Conservation (phyloP, 2,888 invertebrate genomes). For the Loripinus fragilis region DNA sequence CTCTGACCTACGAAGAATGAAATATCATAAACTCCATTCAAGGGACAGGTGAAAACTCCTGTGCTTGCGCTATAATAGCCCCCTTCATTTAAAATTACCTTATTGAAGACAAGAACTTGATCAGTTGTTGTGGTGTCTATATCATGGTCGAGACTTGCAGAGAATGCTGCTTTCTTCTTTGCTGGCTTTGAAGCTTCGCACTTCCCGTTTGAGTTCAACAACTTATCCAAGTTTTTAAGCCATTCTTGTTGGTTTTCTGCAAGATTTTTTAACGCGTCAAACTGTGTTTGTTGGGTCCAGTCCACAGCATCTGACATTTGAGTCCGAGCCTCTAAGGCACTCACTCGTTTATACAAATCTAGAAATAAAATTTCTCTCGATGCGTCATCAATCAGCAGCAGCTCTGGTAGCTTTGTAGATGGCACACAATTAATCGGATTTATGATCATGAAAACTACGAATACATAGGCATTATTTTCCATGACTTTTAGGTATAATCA, state of each 20-base stretch:
- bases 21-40: constrained; percentile 15
- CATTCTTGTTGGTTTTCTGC: constrained; percentile 10
- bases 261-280: background rate
- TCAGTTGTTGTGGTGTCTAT: background rate
- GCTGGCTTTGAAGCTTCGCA: background rate
- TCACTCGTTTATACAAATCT: background rate
- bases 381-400: background rate
- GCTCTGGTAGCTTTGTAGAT: background rate
- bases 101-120: constrained; percentile 2
- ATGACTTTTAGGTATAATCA: too few species aligned
- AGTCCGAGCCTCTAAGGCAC: background rate
- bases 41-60: constrained; percentile 15
- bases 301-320: constrained; percentile 1
- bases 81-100: constrained; percentile 19
- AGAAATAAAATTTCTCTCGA: constrained; percentile 8
- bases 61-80: background rate
- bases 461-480: too few species aligned
- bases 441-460: too few species aligned
- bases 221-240: constrained; percentile 8
- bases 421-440: too few species aligned
- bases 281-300: constrained; percentile 17
- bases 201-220: background rate
- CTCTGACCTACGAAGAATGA: constrained; percentile 13
- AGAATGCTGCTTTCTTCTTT: background rate
- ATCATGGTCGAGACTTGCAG: background rate